Evolutionary conservation across 2,888 invertebrate species (phyloP), one percentile per base, ranked within the genome.

Genomic region (Dryocosmus kuriphilus): DNA sequence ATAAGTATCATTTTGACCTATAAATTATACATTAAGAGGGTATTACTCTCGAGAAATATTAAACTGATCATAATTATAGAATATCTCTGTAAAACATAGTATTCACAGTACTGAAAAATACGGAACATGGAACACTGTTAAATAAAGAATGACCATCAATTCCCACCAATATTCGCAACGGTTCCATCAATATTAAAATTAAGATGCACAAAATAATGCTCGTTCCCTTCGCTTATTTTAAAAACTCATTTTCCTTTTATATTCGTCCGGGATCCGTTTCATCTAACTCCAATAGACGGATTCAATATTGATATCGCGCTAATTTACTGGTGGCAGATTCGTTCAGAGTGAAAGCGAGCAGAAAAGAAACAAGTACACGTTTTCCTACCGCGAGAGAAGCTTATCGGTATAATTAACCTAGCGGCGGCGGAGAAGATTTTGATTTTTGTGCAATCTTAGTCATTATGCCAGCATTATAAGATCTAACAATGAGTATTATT

Each of bases 381-480:
- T 77, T 75, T 78, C 76, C 57, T 77, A 60, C 78, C 60, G 27
- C 75, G 78, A 73, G 79, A 77, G 67, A 80, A 81, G 81, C 80
- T 86, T 86, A 85, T 86, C 84, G 85, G 76, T 77, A 83, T 85
- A 86, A 86, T 86, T 85, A 86, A 86, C 83, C 79, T 80, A 60
- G 63, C 77, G 80, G 73, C 76, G 60, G 65, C 60, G 71, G 19
- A 8, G 61, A 63, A 65, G 27, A 35, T 35, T 62, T 65, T 61
- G 79, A 81, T 81, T 81, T 81, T 82, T 82, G 74, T 77, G 79
- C 77, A 75, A 83, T 81, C 80, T 74, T 77, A 38, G 60, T 77
- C 77, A 71, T 80, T 77, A 77, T 63, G 60, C 30, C 35, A 16
- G 27, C 57, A 67, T 79, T 76, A 74, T 24, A 79, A 74, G 51